Percentiles rank a stretch among this genome's conserved stretches.
Evolutionary conservation across 2,113 vertebrate species (phyloP).

Genomic region (Suricata suricatta): DNA sequence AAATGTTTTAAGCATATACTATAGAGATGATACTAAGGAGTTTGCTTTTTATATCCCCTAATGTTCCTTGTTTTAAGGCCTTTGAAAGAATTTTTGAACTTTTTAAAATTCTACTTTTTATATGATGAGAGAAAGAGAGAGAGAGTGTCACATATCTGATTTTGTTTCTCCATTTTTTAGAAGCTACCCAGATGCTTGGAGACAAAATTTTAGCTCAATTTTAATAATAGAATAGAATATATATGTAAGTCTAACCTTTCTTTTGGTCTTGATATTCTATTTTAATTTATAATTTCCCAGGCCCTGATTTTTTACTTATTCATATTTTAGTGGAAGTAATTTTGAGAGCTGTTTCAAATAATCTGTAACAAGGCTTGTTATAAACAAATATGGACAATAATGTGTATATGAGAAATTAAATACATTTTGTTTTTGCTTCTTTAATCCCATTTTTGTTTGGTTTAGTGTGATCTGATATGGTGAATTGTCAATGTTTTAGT

Average conservation of each 20-base stretch:
- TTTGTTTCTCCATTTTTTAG: not conserved
- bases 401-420: slow-evolving; percentile 5
- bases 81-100: not conserved
- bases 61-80: not conserved
- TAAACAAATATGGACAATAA: not conserved
- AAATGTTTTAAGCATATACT: not conserved
- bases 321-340: slow-evolving; percentile 7
- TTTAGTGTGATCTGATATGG: slow-evolving; percentile 4
- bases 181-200: not conserved
- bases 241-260: not conserved
- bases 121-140: not conserved
- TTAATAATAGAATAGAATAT: not conserved
- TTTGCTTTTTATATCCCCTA: not conserved
- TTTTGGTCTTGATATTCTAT: not conserved
- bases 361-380: not conserved
- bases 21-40: not conserved
- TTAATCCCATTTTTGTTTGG: not conserved
- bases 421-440: slow-evolving; percentile 6
- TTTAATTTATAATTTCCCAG: slow-evolving; percentile 31
- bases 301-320: not conserved
- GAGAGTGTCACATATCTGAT: not conserved
- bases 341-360: slow-evolving; percentile 1
- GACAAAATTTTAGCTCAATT: slow-evolving; percentile 36
- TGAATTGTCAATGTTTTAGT: not conserved
- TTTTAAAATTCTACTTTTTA: slow-evolving; percentile 4